Evolutionary conservation across 2,113 vertebrate species (phyloP).

Genomic region (Porphyrio hochstetteri): DNA sequence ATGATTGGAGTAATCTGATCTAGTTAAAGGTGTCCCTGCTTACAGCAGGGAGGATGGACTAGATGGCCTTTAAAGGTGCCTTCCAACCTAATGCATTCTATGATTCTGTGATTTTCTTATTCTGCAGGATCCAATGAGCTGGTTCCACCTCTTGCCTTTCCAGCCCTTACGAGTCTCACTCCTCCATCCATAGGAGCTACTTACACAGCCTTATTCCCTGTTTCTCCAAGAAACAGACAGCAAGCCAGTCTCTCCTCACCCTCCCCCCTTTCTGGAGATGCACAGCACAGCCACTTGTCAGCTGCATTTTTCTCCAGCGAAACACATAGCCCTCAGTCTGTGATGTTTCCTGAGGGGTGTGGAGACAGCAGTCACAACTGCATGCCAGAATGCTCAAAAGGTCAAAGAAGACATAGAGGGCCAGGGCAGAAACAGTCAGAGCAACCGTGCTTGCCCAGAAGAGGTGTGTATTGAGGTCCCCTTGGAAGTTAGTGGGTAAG

Average conservation of each 20-base stretch:
- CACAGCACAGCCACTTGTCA: neutral
- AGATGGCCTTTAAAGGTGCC: too few species aligned
- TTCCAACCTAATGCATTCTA: too few species aligned
- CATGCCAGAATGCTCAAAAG: neutral
- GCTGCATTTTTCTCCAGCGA: neutral
- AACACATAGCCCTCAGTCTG: neutral
- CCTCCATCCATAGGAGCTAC: neutral
- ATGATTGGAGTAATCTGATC: too few species aligned
- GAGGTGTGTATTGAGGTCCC: neutral
- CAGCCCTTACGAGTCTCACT: neutral
- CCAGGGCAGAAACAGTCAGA: neutral
- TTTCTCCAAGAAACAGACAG: neutral
- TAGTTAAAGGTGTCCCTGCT: too few species aligned
- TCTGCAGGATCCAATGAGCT: neutral
- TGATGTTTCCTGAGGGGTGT: slow-evolving; percentile 3
- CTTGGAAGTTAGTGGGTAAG: neutral
- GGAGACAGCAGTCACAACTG: neutral
- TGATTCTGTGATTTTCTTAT: neutral
- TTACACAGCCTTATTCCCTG: neutral
- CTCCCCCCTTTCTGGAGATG: neutral
- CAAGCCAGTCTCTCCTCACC: neutral
- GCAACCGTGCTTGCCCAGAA: neutral
- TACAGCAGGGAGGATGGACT: too few species aligned
- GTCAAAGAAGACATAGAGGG: neutral
- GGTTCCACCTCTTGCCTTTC: neutral